Conservation (phyloP, 2,888 invertebrate species). For the Morpho deidamia region DNA sequence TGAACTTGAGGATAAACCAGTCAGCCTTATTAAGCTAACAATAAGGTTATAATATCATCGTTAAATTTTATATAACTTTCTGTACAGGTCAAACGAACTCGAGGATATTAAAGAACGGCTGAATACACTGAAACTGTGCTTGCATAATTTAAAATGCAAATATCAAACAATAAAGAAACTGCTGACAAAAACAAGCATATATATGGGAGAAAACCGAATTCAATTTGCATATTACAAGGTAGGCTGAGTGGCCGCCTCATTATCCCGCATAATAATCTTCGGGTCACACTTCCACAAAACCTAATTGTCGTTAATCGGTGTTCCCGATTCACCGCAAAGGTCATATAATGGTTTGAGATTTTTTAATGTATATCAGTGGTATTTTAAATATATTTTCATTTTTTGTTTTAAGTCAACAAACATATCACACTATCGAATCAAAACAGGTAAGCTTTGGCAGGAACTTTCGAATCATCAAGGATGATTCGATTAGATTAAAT, state of each 20-base stretch:
- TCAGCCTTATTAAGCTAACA: no score
- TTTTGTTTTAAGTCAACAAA: no score
- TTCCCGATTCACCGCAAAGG: slow-evolving; percentile 65
- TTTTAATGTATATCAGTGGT: no score
- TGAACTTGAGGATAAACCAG: no score
- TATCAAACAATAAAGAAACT: slow-evolving; percentile 11
- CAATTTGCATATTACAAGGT: slow-evolving; percentile 70
- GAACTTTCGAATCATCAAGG: no score
- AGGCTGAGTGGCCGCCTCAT: slow-evolving; percentile 70
- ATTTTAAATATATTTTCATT: no score
- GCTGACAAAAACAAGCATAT: slow-evolving; percentile 39
- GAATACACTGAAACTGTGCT: slow-evolving; percentile 7
- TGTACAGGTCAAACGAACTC: no score
- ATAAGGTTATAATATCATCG: no score
- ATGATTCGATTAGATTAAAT: no score
- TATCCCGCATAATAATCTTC: slow-evolving; percentile 67
- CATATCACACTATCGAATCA: no score
- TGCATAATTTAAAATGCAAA: slow-evolving; percentile 10
- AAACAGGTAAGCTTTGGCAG: no score
- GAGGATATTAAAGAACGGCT: slow-evolving; percentile 2
- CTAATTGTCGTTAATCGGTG: slow-evolving; percentile 72
- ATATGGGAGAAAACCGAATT: slow-evolving; percentile 51
- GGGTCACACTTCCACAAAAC: slow-evolving; percentile 62
- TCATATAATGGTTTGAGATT: slow-evolving; percentile 17
- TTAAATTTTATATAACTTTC: no score